Evolutionary conservation across 1,140 invertebrate genomes (phyloP), one percentile per base, ranked within the genome.

Genomic region (Megathymus violae): DNA sequence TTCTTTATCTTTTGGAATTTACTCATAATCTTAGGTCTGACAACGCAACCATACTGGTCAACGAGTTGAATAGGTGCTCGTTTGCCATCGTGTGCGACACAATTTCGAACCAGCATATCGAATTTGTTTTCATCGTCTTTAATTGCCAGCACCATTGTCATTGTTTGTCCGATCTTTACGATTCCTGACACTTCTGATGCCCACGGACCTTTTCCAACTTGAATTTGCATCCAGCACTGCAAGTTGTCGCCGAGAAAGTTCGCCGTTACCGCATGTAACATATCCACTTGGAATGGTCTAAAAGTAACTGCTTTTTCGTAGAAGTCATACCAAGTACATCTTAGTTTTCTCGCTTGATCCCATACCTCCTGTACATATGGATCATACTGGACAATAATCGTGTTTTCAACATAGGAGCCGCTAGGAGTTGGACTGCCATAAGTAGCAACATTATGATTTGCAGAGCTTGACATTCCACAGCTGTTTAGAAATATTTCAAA

Each of bases 181-280:
- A 98, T 98, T 31, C 97, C 97, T 0, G 96, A 97, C 0, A 98
- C 97, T 91, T 98, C 97, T 3, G 96, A 97, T 14, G 97, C 97
- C 97, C 97, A 98, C 0, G 97, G 97, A 54, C 97, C 97, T 84
- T 97, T 98, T 17, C 97, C 97, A 14, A 97, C 96, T 88, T 98
- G 97, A 67, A 98, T 98, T 87, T 98, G 97, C 97, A 98, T 98
- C 97, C 97, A 98, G 85, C 97, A 98, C 83, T 98, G 97, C 51
- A 98, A 92, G 88, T 98, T 98, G 90, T 98, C 97, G 10, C 97
- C 97, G 63, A 98, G 93, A 93, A 98, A 98, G 92, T 98, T 98
- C 11, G 97, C 97, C 0, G 97, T 97, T 15, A 98, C 97, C 0
- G 97, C 97, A 79, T 98, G 96, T 64, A 98, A 80, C 96, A 97